phyloP scores from a whole-genome alignment of 1,140 invertebrate genomes.

The Battus philenor region DNA sequence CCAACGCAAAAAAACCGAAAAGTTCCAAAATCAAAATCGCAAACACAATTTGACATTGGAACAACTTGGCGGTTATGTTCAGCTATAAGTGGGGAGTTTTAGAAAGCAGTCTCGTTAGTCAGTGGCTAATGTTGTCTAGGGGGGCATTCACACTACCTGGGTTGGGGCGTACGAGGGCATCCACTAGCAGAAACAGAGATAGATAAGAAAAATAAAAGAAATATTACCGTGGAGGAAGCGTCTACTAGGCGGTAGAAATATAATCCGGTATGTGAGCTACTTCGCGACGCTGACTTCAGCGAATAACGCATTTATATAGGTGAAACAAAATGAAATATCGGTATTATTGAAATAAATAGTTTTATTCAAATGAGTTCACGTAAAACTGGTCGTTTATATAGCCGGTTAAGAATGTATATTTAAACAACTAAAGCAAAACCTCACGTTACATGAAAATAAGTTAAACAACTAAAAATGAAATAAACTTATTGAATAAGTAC shows the following conservation, averaged over 20 bases:
- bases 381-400: constrained; percentile 56
- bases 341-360: constrained; percentile 63
- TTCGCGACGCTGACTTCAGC: constrained; percentile 27
- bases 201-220: constrained; percentile 47
- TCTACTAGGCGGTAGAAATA: constrained; percentile 48
- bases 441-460: constrained; percentile 51
- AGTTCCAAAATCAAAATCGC: constrained; percentile 50
- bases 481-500: constrained; percentile 71
- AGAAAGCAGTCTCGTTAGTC: constrained; percentile 63
- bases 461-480: constrained; percentile 59
- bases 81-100: constrained; percentile 43
- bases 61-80: constrained; percentile 51
- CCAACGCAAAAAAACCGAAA: constrained; percentile 35
- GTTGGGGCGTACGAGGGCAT: constrained; percentile 66
- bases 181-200: constrained; percentile 63
- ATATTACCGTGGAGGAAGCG: constrained; percentile 59
- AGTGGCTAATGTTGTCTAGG: constrained; percentile 63
- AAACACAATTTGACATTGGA: constrained; percentile 50
- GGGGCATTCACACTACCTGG: constrained; percentile 72
- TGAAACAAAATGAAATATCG: constrained; percentile 60
- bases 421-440: constrained; percentile 45
- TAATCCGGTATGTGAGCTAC: constrained; percentile 72
- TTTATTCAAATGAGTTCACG: constrained; percentile 66
- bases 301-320: constrained; percentile 18
- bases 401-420: constrained; percentile 65